Conservation (phyloP, 2,888 invertebrate species). For the Nymphalis c-album region DNA sequence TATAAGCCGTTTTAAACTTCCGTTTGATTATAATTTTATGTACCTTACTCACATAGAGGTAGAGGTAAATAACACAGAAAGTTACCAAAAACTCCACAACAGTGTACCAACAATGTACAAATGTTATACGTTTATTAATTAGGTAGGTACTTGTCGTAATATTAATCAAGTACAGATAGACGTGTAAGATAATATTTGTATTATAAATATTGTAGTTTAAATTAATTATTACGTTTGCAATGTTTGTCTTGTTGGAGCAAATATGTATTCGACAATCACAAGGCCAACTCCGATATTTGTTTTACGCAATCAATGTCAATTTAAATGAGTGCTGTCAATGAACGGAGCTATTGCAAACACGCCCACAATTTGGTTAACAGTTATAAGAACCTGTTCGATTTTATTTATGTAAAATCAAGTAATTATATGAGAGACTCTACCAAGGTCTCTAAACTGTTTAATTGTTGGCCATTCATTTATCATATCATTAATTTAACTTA, state of each 20-base stretch:
- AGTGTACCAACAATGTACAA: neutral
- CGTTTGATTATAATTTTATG: neutral
- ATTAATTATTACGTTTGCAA: conserved; percentile 37
- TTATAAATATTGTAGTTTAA: conserved; percentile 6
- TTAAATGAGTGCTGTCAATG: conserved; percentile 23
- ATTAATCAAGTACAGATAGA: conserved; percentile 4
- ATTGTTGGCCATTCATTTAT: neutral
- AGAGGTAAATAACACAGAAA: too few relatives aligned
- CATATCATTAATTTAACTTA: neutral
- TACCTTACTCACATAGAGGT: too few relatives aligned
- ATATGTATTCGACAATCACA: conserved; percentile 59
- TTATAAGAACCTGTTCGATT: conserved; percentile 24
- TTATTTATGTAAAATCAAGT: conserved; percentile 23
- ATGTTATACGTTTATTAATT: conserved; percentile 2
- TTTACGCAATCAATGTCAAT: conserved; percentile 51
- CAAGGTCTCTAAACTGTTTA: conserved; percentile 8
- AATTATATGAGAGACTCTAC: conserved; percentile 23
- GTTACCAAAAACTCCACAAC: too few relatives aligned
- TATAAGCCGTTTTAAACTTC: neutral
- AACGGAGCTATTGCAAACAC: conserved; percentile 25
- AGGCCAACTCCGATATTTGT: conserved; percentile 61
- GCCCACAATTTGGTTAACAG: conserved; percentile 24
- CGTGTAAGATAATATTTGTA: conserved; percentile 1
- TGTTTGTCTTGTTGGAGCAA: conserved; percentile 49
- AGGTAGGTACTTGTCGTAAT: conserved; percentile 8